Conservation (phyloP, 2,888 invertebrate genomes). For the Agelastica alni region DNA sequence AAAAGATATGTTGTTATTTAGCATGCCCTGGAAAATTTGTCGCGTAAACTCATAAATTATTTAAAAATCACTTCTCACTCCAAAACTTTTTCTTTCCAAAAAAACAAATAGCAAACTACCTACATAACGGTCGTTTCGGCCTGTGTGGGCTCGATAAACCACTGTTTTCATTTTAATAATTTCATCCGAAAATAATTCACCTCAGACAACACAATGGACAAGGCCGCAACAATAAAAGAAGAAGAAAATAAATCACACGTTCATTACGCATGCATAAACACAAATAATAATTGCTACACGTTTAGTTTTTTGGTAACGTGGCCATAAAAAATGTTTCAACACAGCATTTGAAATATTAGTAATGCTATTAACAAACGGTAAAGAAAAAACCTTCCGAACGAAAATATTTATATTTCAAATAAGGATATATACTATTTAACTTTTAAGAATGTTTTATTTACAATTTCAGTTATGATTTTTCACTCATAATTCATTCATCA, state of each 20-base stretch:
- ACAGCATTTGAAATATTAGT: conserved; percentile 12
- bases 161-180: conserved; percentile 29
- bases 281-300: conserved; percentile 24
- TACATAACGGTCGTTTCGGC: conserved; percentile 4
- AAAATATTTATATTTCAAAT: no score
- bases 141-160: conserved; percentile 27
- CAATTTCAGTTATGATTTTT: no score
- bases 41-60: neutral
- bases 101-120: conserved; percentile 9
- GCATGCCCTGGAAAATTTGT: neutral
- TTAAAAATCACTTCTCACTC: conserved; percentile 11
- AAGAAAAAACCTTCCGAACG: no score
- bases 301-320: conserved; percentile 11
- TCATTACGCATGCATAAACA: conserved; percentile 27
- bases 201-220: conserved; percentile 27
- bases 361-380: neutral
- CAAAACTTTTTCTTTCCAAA: neutral
- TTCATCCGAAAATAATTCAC: conserved; percentile 29
- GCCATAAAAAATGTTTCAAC: conserved; percentile 10
- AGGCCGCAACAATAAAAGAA: conserved; percentile 12
- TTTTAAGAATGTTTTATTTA: no score
- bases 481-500: no score
- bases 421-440: no score
- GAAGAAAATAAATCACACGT: conserved; percentile 21
- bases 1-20: no score